Percentiles rank a stretch among this genome's conserved stretches.
Evolutionary conservation across 1,140 invertebrate species (phyloP).

Genomic region (Aphidius gifuensis): DNA sequence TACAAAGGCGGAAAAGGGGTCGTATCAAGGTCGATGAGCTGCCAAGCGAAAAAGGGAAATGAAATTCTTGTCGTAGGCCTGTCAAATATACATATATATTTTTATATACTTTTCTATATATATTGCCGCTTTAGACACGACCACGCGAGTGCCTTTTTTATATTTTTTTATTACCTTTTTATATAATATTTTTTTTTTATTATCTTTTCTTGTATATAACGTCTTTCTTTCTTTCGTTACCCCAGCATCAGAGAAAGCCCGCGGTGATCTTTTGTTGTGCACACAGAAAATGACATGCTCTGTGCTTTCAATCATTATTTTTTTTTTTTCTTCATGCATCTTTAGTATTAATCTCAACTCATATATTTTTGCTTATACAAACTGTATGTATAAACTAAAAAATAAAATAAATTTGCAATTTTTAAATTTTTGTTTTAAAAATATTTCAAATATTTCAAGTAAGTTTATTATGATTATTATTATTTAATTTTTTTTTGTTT

Average conservation of each 20-base stretch:
- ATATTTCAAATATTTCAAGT: neutral
- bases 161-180: neutral
- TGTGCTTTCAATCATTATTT: neutral
- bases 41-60: constrained; percentile 37
- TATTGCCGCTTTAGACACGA: constrained; percentile 13
- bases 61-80: constrained; percentile 39
- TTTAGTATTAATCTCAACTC: neutral
- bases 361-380: too few species aligned
- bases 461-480: neutral
- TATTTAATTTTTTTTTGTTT: neutral
- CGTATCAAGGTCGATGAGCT: constrained; percentile 14
- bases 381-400: too few species aligned
- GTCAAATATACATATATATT: neutral
- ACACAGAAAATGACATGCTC: neutral
- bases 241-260: neutral
- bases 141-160: constrained; percentile 1
- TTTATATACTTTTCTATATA: neutral
- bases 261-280: neutral
- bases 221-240: too few species aligned
- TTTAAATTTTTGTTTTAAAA: neutral
- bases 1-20: constrained; percentile 3
- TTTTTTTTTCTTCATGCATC: neutral
- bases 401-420: neutral
- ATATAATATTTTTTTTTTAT: neutral
- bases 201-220: constrained; percentile 1